phyloP scores from a whole-genome alignment of 2,113 vertebrate genomes.

The Stomatorhinus ivindoensis region DNA sequence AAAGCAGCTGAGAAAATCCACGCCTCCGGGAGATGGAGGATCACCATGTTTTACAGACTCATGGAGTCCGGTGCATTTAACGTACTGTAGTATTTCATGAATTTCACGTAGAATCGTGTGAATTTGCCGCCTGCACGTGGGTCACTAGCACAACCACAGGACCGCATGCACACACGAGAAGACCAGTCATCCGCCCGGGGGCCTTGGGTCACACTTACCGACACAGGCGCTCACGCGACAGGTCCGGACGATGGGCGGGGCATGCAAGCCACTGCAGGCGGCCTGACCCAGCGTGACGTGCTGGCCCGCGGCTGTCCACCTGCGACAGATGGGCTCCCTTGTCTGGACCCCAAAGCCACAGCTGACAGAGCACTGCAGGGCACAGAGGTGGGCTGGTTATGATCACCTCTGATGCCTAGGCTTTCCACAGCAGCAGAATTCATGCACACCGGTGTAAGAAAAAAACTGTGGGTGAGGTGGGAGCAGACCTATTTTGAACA shows the following conservation, averaged over 20 bases:
- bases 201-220: conserved; percentile 62
- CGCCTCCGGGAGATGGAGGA: neutral
- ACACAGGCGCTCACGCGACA: conserved; percentile 72
- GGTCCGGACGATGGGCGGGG: conserved; percentile 60
- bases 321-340: conserved; percentile 66
- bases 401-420: neutral
- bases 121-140: neutral
- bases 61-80: neutral
- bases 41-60: neutral
- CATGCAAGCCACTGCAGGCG: conserved; percentile 54
- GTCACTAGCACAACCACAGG: neutral
- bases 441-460: neutral
- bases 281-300: conserved; percentile 54
- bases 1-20: conserved; percentile 10
- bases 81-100: neutral
- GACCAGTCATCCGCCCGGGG: neutral
- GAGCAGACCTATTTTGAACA: neutral
- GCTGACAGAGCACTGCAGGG: conserved; percentile 75
- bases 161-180: neutral
- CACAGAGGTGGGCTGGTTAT: conserved; percentile 9
- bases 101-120: neutral
- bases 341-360: conserved; percentile 77
- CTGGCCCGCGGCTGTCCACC: conserved; percentile 60
- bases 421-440: neutral
- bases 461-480: neutral